phyloP scores from a whole-genome alignment of 2,888 invertebrate species.

The Trachelus tabidus region DNA sequence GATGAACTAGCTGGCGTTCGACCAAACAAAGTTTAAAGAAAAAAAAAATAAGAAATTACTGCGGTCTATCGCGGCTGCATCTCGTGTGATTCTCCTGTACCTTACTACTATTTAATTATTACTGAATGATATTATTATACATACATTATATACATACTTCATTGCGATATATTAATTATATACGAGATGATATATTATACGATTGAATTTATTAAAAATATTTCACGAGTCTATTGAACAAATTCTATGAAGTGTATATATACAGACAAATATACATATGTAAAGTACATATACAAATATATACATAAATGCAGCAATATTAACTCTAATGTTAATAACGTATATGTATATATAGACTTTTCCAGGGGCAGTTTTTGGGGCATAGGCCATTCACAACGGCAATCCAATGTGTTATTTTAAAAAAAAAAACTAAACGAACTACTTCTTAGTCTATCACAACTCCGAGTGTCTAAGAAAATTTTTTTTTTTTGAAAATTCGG shows the following conservation, averaged over 20 bases:
- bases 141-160: slow-evolving; percentile 16
- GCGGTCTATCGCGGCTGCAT: slow-evolving; percentile 26
- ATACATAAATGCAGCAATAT: slow-evolving; percentile 17
- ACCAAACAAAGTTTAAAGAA: slow-evolving; percentile 10
- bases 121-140: slow-evolving; percentile 26
- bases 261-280: neutral
- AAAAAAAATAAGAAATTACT: neutral
- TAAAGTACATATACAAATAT: slow-evolving; percentile 7
- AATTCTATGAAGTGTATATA: slow-evolving; percentile 14
- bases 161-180: slow-evolving; percentile 6
- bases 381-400: no score
- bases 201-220: slow-evolving; percentile 16
- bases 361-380: no score
- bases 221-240: slow-evolving; percentile 15
- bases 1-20: neutral
- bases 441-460: no score
- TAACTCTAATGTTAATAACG: slow-evolving; percentile 11
- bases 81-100: slow-evolving; percentile 59
- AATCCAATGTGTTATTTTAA: no score
- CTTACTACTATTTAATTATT: slow-evolving; percentile 48
- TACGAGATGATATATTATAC: neutral
- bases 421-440: no score
- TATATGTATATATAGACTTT: slow-evolving; percentile 18
- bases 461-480: no score
- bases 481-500: no score